Evolutionary conservation across 2,113 vertebrate genomes (phyloP).

Genomic region (Istiophorus platypterus): DNA sequence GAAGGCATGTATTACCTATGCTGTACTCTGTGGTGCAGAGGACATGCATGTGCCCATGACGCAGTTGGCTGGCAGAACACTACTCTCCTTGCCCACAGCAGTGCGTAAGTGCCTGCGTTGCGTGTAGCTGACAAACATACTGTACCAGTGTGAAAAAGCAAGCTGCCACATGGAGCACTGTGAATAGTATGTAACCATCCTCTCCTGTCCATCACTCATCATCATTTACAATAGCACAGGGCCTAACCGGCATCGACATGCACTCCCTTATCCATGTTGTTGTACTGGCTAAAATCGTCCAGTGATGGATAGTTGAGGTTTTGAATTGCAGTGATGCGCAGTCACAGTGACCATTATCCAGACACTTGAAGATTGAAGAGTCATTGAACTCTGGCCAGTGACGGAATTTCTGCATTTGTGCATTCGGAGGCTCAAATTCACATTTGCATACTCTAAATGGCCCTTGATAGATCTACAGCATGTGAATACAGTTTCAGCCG

Average conservation of each 20-base stretch:
- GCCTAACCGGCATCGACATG: slow-evolving; percentile 48
- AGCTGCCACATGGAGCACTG: slow-evolving; percentile 72
- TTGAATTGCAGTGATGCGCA: slow-evolving; percentile 73
- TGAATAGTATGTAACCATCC: slow-evolving; percentile 68
- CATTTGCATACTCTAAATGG: slow-evolving; percentile 82
- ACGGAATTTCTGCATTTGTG: slow-evolving; percentile 80
- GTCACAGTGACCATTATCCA: slow-evolving; percentile 81
- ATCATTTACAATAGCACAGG: slow-evolving; percentile 62
- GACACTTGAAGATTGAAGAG: slow-evolving; percentile 82
- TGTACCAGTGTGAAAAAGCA: slow-evolving; percentile 74
- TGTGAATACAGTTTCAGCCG: slow-evolving; percentile 43
- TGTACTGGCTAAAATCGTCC: slow-evolving; percentile 73
- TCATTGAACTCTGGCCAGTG: slow-evolving; percentile 80
- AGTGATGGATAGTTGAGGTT: slow-evolving; percentile 73
- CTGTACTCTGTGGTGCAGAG: slow-evolving; percentile 68
- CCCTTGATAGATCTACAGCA: slow-evolving; percentile 64
- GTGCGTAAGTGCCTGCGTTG: slow-evolving; percentile 79
- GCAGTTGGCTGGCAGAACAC: slow-evolving; percentile 78
- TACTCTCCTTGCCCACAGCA: slow-evolving; percentile 73
- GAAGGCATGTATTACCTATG: slow-evolving; percentile 52
- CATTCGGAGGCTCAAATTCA: slow-evolving; percentile 72
- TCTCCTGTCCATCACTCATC: slow-evolving; percentile 74
- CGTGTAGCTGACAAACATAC: slow-evolving; percentile 76
- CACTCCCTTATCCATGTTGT: slow-evolving; percentile 64
- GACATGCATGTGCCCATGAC: slow-evolving; percentile 79